Percentiles rank a stretch among this genome's conserved stretches.
These are phyloP conservation scores for Drosophila tropicalis DNA, from an alignment of 1,140 invertebrate species.

Conservation along the genomic window DNA sequence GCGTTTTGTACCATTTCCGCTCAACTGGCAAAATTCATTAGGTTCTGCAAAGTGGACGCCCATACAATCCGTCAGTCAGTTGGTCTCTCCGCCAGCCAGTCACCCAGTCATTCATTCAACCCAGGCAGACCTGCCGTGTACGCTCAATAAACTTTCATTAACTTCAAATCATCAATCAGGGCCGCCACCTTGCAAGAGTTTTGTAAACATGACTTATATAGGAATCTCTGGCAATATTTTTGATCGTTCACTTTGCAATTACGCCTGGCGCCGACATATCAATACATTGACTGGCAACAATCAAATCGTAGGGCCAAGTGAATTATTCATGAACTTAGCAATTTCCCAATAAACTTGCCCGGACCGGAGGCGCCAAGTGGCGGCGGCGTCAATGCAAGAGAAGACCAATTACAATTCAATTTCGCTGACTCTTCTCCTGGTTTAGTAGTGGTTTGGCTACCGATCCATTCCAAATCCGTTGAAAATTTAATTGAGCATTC, in stretches of 20 bases:
- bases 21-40: conserved; percentile 79
- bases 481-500: conserved; percentile 80
- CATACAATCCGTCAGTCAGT: conserved; percentile 15
- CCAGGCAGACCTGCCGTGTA: conserved; percentile 52
- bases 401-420: conserved; percentile 54
- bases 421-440: conserved; percentile 23
- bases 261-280: conserved; percentile 38
- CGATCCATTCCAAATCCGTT: conserved; percentile 38
- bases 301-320: conserved; percentile 37
- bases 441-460: neutral
- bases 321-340: conserved; percentile 54
- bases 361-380: conserved; percentile 21
- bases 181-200: conserved; percentile 69
- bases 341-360: conserved; percentile 38
- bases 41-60: conserved; percentile 51
- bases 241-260: conserved; percentile 41
- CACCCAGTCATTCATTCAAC: conserved; percentile 14
- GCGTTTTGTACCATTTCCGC: conserved; percentile 71
- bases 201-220: conserved; percentile 71
- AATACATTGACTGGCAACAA: conserved; percentile 34
- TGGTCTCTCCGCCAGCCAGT: conserved; percentile 39
- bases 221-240: conserved; percentile 66
- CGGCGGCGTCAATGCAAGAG: conserved; percentile 49
- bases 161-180: conserved; percentile 67
- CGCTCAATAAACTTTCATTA: conserved; percentile 77